Percentiles rank a stretch among this genome's conserved stretches.
phyloP scores from a whole-genome alignment of 2,888 invertebrate genomes.

The Mycogona germanica region DNA sequence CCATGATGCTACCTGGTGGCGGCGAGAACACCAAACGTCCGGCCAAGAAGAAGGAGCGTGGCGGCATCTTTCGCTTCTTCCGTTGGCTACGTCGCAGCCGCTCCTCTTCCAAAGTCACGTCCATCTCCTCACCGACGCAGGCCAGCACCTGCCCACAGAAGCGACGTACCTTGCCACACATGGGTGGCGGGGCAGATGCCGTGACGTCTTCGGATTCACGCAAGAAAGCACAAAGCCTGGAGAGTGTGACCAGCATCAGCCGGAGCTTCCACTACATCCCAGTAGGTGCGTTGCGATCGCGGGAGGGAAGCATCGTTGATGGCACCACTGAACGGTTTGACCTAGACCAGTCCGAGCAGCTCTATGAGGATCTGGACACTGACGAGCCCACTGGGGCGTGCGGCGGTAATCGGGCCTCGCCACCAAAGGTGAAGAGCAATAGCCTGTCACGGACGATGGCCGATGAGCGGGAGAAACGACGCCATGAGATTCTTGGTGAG shows the following conservation, averaged over 20 bases:
- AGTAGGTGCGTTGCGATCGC: conserved; percentile 5
- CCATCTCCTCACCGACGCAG: not conserved
- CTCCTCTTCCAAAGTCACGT: not conserved
- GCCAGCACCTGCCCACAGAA: not conserved
- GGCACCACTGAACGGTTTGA: not conserved
- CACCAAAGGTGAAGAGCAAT: not conserved
- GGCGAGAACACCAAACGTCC: not conserved
- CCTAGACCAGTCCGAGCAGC: not conserved
- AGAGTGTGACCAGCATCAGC: conserved; percentile 20
- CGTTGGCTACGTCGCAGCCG: conserved; percentile 19
- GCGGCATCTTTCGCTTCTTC: conserved; percentile 19
- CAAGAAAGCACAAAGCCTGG: conserved; percentile 8
- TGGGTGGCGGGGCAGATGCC: not conserved
- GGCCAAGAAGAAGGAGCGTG: conserved; percentile 14
- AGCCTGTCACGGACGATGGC: conserved; percentile 3
- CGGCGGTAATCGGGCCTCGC: not conserved
- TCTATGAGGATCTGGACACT: conserved; percentile 9
- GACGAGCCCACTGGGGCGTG: not conserved
- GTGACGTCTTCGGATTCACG: conserved; percentile 5
- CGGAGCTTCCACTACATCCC: conserved; percentile 22
- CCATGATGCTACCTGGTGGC: not conserved
- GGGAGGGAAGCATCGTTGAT: too few species aligned
- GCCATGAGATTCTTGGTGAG: not conserved
- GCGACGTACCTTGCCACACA: not conserved
- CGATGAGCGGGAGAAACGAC: not conserved